Percentiles rank a stretch among this genome's conserved stretches.
Evolutionary conservation across 2,113 vertebrate species (phyloP).

Genomic region (Galeopterus variegatus): DNA sequence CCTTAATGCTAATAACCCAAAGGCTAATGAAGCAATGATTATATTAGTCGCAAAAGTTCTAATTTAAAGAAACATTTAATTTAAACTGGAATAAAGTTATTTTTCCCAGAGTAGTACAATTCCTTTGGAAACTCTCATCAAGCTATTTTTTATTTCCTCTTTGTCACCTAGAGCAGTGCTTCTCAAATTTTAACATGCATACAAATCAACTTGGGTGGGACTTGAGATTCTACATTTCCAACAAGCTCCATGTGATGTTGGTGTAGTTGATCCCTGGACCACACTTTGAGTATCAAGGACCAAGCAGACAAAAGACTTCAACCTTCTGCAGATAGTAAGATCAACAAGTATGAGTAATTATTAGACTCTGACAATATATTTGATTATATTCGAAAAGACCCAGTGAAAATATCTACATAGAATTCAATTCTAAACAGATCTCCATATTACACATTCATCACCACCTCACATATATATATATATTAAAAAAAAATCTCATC

Average conservation of each 20-base stretch:
- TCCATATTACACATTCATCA: slow-evolving; percentile 8
- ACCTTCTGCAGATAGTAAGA: background rate
- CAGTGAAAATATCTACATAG: background rate
- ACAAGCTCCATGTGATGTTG: background rate
- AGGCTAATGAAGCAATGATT: background rate
- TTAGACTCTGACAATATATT: background rate
- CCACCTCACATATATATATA: background rate
- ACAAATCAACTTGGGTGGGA: background rate
- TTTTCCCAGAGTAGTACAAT: background rate
- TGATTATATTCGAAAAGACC: background rate
- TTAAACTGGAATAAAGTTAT: slow-evolving; percentile 3
- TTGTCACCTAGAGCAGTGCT: background rate
- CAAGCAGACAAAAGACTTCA: background rate
- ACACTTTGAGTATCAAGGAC: background rate
- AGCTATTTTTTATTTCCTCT: background rate
- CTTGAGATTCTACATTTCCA: background rate
- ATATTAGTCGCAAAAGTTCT: background rate
- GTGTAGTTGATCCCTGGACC: background rate
- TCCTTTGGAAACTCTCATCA: background rate
- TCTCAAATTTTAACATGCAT: background rate
- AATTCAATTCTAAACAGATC: background rate
- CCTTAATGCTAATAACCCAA: background rate
- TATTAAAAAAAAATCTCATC: background rate
- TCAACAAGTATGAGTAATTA: slow-evolving; percentile 16
- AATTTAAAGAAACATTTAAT: slow-evolving; percentile 15